Evolutionary conservation across 2,888 invertebrate genomes (phyloP), one percentile per base, ranked within the genome.

Genomic region (Bimastos eiseni): DNA sequence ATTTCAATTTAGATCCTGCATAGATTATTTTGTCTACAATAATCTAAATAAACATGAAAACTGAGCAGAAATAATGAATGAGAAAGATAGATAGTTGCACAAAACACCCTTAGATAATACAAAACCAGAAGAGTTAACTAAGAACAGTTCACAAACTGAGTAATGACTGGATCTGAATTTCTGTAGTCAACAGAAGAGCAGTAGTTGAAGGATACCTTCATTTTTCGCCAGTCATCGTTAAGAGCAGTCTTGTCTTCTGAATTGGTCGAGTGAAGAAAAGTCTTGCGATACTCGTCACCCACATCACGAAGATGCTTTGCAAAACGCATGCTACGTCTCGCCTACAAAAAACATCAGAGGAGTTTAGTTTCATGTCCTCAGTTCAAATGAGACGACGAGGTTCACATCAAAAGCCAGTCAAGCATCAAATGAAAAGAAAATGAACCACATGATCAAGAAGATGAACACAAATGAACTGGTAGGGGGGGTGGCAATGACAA

Each of bases 241-340:
- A 96, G 94, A 90, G 96, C 94, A 5, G 97, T 97, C 41, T 95
- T 95, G 94, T 97, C 97, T 1, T 92, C 91, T 55, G 95, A 94
- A 93, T 96, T 96, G 30, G 95, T 95, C 0, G 97, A 97, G 93
- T 96, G 96, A n/a, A 97, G 95, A 93, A 96, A 95, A 34, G 94
- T 93, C 89, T 94, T 93, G 88, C 97, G 96, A 94, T 97, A 99
- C 24, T 96, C 94, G 90, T 96, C 96, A 0, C 98, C 98, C 70
- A 97, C 96, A 89, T 96, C 93, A 21, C 96, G 94, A 0, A 99
- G 96, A 33, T 96, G 95, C 89, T 96, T 95, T 91, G 97, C 97
- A 94, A 98, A 99, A 93, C 97, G 96, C 98, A 99, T 98, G 93
- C 99, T 99, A 93, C 98, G 96, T 91, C 96, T 93, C 21, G 95